Evolutionary conservation across 2,113 vertebrate species (phyloP).

Genomic region (Macaca nemestrina): DNA sequence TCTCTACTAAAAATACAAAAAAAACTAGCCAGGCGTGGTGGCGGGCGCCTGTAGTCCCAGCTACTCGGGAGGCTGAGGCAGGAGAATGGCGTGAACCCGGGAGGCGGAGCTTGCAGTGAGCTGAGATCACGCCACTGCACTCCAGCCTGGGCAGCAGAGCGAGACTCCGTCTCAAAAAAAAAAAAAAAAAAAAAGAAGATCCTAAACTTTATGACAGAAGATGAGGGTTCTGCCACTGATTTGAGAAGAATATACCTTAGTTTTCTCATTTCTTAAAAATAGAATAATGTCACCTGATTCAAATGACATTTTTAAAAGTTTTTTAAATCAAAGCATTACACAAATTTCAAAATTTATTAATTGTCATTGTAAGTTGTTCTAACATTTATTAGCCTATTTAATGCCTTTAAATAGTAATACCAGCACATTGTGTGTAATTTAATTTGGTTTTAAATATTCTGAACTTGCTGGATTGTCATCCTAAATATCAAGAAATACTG

Average conservation of each 20-base stretch:
- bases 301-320: neutral
- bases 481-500: conserved; percentile 39
- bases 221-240: neutral
- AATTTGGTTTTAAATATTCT: conserved; percentile 32
- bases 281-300: neutral
- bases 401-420: neutral
- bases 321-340: neutral
- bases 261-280: conserved; percentile 49
- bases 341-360: conserved; percentile 14
- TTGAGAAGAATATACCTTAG: neutral
- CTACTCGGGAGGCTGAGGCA: too few species aligned
- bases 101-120: too few species aligned
- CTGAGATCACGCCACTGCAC: too few species aligned
- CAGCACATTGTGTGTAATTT: neutral
- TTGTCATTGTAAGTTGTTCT: neutral
- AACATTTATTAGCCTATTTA: neutral
- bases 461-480: neutral
- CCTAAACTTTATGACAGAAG: neutral
- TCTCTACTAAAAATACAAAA: too few species aligned
- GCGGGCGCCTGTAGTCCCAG: too few species aligned
- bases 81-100: too few species aligned
- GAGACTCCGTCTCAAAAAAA: too few species aligned
- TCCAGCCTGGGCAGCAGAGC: too few species aligned
- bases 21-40: too few species aligned
- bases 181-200: neutral